Evolutionary conservation across 2,113 vertebrate genomes (phyloP).

Genomic region (Hyperoodon ampullatus): DNA sequence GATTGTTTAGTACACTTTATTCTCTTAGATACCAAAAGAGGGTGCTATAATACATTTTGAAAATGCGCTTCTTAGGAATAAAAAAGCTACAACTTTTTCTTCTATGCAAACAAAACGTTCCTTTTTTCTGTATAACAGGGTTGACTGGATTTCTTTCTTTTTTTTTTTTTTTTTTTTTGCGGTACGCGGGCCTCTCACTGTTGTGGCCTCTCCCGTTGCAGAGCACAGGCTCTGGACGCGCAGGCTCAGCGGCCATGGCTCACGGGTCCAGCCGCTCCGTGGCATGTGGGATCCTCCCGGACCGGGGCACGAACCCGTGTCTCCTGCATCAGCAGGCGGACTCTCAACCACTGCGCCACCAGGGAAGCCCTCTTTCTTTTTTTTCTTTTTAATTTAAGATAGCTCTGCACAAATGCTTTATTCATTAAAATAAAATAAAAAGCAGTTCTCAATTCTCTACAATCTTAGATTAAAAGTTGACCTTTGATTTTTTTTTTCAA

Average conservation of each 20-base stretch:
- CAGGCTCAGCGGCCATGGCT: no score
- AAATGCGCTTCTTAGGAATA: not conserved
- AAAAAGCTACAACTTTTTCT: not conserved
- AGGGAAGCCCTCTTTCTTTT: no score
- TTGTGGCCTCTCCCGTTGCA: no score
- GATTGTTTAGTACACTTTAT: not conserved
- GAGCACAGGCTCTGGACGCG: no score
- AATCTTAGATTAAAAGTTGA: conserved; percentile 12
- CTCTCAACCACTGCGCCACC: no score
- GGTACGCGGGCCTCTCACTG: no score
- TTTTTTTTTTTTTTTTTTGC: no score
- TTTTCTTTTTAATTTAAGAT: not conserved
- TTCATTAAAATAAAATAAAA: conserved; percentile 58
- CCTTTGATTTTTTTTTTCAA: conserved; percentile 42
- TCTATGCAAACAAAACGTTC: not conserved
- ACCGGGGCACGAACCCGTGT: no score
- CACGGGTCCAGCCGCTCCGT: no score
- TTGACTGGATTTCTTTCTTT: not conserved
- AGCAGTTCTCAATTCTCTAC: conserved; percentile 17
- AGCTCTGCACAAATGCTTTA: conserved; percentile 42
- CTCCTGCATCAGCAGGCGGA: no score
- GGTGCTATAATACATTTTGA: conserved; percentile 6
- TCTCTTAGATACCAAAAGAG: not conserved
- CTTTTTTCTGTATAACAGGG: not conserved
- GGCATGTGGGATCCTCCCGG: no score